Percentiles rank a stretch among this genome's conserved stretches.
These are phyloP conservation scores for Papilio gigon DNA, from an alignment of 2,888 invertebrate genomes.

Conservation along the genomic window DNA sequence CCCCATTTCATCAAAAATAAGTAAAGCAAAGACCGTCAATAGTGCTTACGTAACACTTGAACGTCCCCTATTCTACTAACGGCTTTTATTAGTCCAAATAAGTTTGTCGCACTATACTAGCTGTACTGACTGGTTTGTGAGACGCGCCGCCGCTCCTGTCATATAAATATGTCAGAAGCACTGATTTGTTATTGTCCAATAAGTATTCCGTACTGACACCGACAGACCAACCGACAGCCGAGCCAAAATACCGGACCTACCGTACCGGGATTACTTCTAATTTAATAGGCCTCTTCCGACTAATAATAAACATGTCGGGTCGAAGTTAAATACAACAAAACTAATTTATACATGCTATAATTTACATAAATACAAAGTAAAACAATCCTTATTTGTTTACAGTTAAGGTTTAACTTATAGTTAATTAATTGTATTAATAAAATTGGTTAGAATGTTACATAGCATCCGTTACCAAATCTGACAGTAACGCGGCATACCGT, in stretches of 20 bases:
- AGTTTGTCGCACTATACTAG: too few relatives aligned
- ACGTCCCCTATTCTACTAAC: too few relatives aligned
- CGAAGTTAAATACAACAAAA: conserved; percentile 70
- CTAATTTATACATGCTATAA: conserved; percentile 53
- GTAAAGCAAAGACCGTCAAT: too few relatives aligned
- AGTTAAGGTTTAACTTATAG: conserved; percentile 41
- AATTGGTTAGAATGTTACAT: conserved; percentile 65
- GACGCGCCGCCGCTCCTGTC: conserved; percentile 42
- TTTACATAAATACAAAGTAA: conserved; percentile 42
- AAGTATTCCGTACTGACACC: conserved; percentile 58
- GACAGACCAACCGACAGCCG: conserved; percentile 60
- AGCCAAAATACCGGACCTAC: conserved; percentile 73
- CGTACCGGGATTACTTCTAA: conserved; percentile 73
- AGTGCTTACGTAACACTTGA: too few relatives aligned
- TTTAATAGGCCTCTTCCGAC: conserved; percentile 78
- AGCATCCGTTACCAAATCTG: conserved; percentile 74
- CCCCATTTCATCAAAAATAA: too few relatives aligned
- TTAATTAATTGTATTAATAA: conserved; percentile 40
- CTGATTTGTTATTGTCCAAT: conserved; percentile 66
- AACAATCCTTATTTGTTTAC: conserved; percentile 48
- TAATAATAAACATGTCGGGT: conserved; percentile 80
- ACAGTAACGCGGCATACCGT: conserved; percentile 71
- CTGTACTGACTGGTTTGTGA: conserved; percentile 29
- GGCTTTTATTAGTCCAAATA: too few relatives aligned
- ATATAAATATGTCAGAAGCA: conserved; percentile 63